phyloP scores from a whole-genome alignment of 2,797 vertebrate genomes.

The Tauraco hartlaubi region DNA sequence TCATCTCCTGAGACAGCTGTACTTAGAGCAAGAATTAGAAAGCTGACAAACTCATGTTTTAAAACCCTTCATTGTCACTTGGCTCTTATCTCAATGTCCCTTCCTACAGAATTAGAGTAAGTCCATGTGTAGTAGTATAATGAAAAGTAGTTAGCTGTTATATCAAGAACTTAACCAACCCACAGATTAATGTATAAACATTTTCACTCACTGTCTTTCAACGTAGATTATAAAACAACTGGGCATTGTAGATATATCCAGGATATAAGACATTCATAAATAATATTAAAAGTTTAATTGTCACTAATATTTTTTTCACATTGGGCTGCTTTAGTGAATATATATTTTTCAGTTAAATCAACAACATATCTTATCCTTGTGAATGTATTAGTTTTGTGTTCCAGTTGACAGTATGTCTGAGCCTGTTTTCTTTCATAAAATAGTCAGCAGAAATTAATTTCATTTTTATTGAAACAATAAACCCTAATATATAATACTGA shows the following conservation, averaged over 20 bases:
- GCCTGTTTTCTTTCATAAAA: not conserved
- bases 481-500: not conserved
- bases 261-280: not conserved
- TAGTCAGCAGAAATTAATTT: not conserved
- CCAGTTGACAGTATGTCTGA: not conserved
- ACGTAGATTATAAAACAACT: not conserved
- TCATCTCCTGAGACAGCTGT: not conserved
- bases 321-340: not conserved
- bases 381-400: not conserved
- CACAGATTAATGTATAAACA: not conserved
- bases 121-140: not conserved
- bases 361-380: not conserved
- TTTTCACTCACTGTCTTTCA: not conserved
- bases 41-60: not conserved
- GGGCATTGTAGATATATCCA: not conserved
- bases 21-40: not conserved
- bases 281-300: not conserved
- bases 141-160: not conserved
- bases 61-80: not conserved
- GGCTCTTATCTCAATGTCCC: not conserved
- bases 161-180: not conserved
- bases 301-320: not conserved
- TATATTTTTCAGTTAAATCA: not conserved
- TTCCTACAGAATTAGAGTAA: not conserved
- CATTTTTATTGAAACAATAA: not conserved